Percentiles rank a stretch among this genome's conserved stretches.
Conservation (phyloP, 2,797 vertebrate genomes). For the Fundulus diaphanus region DNA sequence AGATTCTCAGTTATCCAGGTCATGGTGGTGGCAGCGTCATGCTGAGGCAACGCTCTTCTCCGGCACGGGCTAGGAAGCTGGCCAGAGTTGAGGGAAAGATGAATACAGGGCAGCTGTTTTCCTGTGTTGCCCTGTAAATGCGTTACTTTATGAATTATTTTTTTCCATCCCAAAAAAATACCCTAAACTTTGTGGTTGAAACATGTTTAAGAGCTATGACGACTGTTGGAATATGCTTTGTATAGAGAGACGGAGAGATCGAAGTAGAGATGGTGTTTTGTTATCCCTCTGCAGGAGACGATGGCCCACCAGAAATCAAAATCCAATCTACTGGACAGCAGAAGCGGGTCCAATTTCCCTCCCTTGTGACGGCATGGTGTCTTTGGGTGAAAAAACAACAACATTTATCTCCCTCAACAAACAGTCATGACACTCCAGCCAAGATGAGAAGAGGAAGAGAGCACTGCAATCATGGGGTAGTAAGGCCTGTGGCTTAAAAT, state of each 20-base stretch:
- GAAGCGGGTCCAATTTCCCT: conserved; percentile 21
- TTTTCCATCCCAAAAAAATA: too few species aligned
- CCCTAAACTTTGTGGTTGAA: too few species aligned
- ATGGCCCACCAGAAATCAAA: conserved; percentile 8
- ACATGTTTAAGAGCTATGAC: background rate
- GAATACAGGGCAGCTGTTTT: too few species aligned
- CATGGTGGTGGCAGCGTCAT: too few species aligned
- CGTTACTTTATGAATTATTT: too few species aligned
- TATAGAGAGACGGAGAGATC: background rate
- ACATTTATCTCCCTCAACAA: background rate
- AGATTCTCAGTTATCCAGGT: too few species aligned
- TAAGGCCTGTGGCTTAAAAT: conserved; percentile 3
- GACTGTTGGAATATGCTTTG: background rate
- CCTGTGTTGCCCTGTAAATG: too few species aligned
- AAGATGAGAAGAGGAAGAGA: conserved; percentile 3
- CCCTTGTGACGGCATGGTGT: conserved; percentile 18
- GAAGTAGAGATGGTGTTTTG: conserved; percentile 1
- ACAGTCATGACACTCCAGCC: background rate
- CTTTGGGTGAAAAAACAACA: background rate
- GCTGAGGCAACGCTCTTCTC: too few species aligned
- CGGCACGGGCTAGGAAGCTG: too few species aligned
- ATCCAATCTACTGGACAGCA: background rate
- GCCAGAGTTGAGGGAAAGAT: too few species aligned
- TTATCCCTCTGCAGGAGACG: background rate
- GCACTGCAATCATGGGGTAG: background rate